A percentile compares a stretch with the other conserved stretches of the same genome.
Evolutionary conservation across 2,797 vertebrate species (phyloP).

Genomic region (Champsocephalus esox): DNA sequence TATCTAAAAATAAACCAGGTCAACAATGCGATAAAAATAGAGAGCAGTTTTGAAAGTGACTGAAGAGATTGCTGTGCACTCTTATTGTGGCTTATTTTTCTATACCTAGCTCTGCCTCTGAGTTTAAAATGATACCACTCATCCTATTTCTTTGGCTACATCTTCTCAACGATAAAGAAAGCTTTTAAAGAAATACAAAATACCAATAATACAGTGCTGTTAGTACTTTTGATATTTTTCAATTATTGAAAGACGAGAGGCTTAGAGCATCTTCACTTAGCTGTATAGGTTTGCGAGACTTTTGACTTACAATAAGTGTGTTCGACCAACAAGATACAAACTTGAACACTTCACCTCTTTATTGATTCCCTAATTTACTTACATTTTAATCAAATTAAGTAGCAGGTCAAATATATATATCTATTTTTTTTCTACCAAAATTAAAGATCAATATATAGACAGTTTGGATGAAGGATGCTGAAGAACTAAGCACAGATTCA

Average conservation of each 20-base stretch:
- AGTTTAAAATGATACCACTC: background rate
- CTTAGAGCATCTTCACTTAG: background rate
- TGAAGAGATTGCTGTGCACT: background rate
- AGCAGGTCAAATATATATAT: background rate
- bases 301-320: background rate
- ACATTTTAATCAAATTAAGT: background rate
- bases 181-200: background rate
- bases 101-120: background rate
- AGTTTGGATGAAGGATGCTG: background rate
- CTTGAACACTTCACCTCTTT: background rate
- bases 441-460: background rate
- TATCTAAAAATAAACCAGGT: constrained; percentile 63
- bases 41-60: constrained; percentile 1
- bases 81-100: constrained; percentile 17
- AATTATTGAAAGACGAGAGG: background rate
- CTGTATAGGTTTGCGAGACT: background rate
- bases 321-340: too few relatives aligned
- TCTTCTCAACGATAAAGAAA: background rate
- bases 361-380: background rate
- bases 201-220: background rate
- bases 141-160: background rate
- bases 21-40: constrained; percentile 57
- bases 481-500: background rate
- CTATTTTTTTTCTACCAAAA: background rate
- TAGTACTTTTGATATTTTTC: background rate